Evolutionary conservation across 30 jellyfish, hydroid and myxozoan species (phyloP), one percentile per base, ranked within the genome.

Genomic region (Pelagia noctiluca): DNA sequence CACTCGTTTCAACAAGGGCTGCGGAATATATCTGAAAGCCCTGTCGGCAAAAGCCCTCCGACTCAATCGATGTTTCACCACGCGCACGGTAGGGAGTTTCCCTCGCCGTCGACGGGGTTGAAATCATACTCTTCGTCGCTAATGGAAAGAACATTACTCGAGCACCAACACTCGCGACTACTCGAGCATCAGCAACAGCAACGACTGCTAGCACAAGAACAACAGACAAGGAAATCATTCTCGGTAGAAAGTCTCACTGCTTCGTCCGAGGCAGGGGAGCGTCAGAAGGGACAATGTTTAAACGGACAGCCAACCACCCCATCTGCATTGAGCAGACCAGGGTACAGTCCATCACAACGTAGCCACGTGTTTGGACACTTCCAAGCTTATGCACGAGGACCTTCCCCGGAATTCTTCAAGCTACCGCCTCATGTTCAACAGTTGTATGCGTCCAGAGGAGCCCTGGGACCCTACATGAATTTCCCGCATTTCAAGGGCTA

Each of bases 201-300:
- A 11, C 34, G 64, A 60, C 26, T 50, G n/a, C 47, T 65, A 23
- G 66, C 25, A 36, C 78, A 81, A 34, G 80, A 78, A 35, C 91
- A 81, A 66, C 95, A 75, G 63, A 61, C 89, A 57, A 73, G 82
- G 61, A 90, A 84, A 62, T 90, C 97, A 49, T 90, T 90, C 71
- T 90, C 97, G 16, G 97, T 90, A 2, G 97, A 90, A 83, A 90
- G 97, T 64, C 69, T 90, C 21, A 90, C 97, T 62, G 72, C 91
- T 8, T 75, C 85, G 1, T 64, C 84, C 16, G 96, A 90, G 34
- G 82, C 88, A 38, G 57, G 71, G 33, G 95, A 85, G 48, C 95
- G 87, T 29, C 18, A 84, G 7, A 85, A 85, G 28, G 95, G 95
- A 49, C 95, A 85, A 25, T 73, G 88, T 35, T 63, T 75, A 22